phyloP scores from a whole-genome alignment of 2,113 vertebrate genomes.

The Motacilla alba region DNA sequence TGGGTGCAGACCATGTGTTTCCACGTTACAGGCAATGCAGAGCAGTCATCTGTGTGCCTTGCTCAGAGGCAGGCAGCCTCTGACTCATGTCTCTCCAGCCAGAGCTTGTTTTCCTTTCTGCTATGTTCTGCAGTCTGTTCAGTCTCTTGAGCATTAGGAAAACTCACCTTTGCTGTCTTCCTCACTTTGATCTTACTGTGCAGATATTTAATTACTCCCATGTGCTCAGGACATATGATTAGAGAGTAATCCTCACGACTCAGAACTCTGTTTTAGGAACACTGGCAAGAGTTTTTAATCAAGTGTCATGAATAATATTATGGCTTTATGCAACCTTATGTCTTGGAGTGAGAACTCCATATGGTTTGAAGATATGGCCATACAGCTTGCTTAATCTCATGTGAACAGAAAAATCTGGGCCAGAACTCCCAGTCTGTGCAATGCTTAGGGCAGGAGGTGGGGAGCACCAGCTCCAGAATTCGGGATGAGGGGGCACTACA shows the following conservation, averaged over 20 bases:
- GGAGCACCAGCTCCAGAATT: not conserved
- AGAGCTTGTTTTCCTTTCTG: not conserved
- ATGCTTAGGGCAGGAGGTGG: not conserved
- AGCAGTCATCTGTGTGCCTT: not conserved
- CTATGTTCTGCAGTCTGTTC: not conserved
- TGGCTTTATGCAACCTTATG: not conserved
- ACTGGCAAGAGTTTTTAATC: not conserved
- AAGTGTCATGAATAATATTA: not conserved
- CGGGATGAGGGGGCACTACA: not conserved
- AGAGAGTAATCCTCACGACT: not conserved
- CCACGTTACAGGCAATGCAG: not conserved
- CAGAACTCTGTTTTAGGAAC: not conserved
- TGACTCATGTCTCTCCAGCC: not conserved
- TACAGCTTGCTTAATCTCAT: not conserved
- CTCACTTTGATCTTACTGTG: not conserved
- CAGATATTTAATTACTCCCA: not conserved
- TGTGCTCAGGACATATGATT: not conserved
- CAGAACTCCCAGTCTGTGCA: not conserved
- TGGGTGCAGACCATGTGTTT: not conserved
- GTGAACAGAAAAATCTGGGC: not conserved
- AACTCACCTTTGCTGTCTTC: not conserved
- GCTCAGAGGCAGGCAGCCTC: not conserved
- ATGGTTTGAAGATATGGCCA: not conserved
- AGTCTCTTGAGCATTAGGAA: not conserved
- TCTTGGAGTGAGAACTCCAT: not conserved